These are phyloP conservation scores for Argyresthia albistria DNA, from an alignment of 2,888 invertebrate genomes.

Conservation along the genomic window DNA sequence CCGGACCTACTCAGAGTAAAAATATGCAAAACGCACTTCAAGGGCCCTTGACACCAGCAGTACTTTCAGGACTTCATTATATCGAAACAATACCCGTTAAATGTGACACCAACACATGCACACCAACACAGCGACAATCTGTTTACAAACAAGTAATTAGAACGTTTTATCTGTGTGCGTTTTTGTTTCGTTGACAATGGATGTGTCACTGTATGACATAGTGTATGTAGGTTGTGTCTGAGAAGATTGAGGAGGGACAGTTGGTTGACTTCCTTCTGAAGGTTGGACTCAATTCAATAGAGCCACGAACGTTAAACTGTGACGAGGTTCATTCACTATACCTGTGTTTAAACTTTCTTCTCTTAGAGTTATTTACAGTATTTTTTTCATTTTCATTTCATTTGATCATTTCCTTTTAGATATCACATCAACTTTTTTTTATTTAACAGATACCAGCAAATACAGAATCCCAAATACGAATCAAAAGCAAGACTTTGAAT, in stretches of 20 bases:
- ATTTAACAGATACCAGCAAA: no score
- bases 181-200: conserved; percentile 32
- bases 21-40: conserved; percentile 40
- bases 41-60: conserved; percentile 43
- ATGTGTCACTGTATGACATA: conserved; percentile 22
- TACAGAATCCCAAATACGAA: no score
- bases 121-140: conserved; percentile 22
- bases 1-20: conserved; percentile 14
- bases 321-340: no score
- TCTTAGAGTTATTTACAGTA: no score
- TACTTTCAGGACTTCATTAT: conserved; percentile 46
- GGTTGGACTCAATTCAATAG: no score
- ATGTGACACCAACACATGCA: conserved; percentile 26
- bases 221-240: conserved; percentile 13
- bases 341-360: no score
- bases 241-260: background rate
- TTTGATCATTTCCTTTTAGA: no score
- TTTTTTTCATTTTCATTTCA: no score
- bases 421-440: no score
- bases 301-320: no score
- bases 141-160: conserved; percentile 65
- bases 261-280: no score
- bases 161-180: conserved; percentile 31
- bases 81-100: conserved; percentile 36
- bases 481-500: no score